Evolutionary conservation across 64 coral and sea anemone species (phyloP), one percentile per base, ranked within the genome.

Genomic region (Dendrophyllia cribrosa): DNA sequence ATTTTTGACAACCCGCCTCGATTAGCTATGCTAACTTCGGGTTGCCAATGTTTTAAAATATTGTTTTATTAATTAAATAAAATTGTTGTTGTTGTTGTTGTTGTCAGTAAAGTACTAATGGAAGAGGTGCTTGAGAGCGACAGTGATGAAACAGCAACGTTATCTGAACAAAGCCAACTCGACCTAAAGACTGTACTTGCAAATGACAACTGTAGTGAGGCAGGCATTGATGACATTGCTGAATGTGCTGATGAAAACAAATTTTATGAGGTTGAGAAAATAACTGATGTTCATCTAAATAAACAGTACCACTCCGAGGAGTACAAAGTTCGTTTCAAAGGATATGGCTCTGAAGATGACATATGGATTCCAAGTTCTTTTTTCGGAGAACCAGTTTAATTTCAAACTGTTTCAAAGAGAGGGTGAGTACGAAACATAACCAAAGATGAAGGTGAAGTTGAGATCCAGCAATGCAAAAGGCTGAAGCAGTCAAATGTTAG

Each of bases 181-280:
- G 66, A 69, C 66, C 66, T 69, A 19, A 9, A 69, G 21, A n/a
- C 66, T 15, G 21, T 69, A n/a, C 66, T 69, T 69, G 66, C 66
- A 69, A 69, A 69, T 69, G 66, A 43, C 21, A 19, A 21, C 16
- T 69, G 66, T 69, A 69, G 66, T 2, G 66, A 69, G 20, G 66
- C 21, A 69, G 66, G 66, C 66, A n/a, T 69, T n/a, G 66, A 69
- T 15, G 66, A 69, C 16, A 69, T 69, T 69, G 16, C 66, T 2
- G 66, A 69, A n/a, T 8, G 3, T 69, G 66, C 20, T 15, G 66
- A 69, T 6, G 66, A 23, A 2, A 69, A 69, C 66, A 69, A 69
- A 69, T 69, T 69, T 69, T 69, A 69, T 69, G 66, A 69, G 21
- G 66, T 69, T 69, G 66, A 69, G 21, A 19, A 69, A 69, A 69